These are phyloP conservation scores for Cynodonichthys magdalenae DNA, from an alignment of 2,797 vertebrate genomes.

Conservation along the genomic window DNA sequence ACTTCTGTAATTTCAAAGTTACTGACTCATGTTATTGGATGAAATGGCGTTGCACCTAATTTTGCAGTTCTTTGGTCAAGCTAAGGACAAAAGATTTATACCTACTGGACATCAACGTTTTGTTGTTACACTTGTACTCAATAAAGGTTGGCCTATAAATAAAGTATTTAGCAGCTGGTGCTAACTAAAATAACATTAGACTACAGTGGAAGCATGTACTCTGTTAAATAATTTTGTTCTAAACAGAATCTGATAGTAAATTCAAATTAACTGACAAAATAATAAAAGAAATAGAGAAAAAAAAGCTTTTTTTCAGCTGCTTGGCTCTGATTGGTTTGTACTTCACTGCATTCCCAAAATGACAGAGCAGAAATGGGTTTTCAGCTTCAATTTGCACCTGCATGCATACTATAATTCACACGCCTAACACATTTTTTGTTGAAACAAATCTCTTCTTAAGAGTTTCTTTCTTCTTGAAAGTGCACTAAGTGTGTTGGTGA, in stretches of 20 bases:
- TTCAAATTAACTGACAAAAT: neutral
- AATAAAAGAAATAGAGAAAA: neutral
- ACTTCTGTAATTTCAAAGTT: neutral
- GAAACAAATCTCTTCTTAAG: conserved; percentile 18
- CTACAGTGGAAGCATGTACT: conserved; percentile 6
- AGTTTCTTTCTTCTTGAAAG: conserved; percentile 4
- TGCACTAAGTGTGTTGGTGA: neutral
- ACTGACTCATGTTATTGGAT: neutral
- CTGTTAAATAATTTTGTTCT: conserved; percentile 2
- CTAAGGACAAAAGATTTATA: too few relatives aligned
- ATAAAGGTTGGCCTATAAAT: neutral
- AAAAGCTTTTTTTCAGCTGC: neutral
- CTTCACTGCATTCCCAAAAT: conserved; percentile 26
- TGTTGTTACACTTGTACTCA: too few relatives aligned
- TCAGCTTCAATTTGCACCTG: conserved; percentile 22
- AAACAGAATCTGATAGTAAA: conserved; percentile 14
- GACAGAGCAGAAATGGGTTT: conserved; percentile 9
- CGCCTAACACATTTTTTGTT: conserved; percentile 4
- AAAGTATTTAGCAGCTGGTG: conserved; percentile 34
- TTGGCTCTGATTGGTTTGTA: conserved; percentile 18
- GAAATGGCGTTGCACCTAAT: too few relatives aligned
- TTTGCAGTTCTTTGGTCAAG: too few relatives aligned
- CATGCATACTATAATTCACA: conserved; percentile 11
- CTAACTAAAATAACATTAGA: conserved; percentile 28
- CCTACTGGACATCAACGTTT: too few relatives aligned